Percentiles rank a stretch among this genome's conserved stretches.
Conservation (phyloP, 1,140 invertebrate species). For the Tribolium madens region DNA sequence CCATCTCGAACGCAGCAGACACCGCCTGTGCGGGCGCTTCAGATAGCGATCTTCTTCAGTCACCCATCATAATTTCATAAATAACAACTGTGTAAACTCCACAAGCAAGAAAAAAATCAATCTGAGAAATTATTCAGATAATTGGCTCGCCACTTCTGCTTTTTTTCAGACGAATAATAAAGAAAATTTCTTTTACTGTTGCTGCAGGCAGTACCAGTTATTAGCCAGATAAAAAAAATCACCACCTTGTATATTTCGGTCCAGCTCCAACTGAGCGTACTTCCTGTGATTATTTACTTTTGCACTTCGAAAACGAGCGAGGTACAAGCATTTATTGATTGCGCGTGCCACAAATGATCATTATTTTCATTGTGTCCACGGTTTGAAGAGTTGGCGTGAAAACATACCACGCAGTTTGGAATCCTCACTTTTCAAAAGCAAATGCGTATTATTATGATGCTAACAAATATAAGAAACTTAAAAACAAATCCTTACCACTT, state of each 20-base stretch:
- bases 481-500: too few species aligned
- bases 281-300: slow-evolving; percentile 8
- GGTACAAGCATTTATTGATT: slow-evolving; percentile 18
- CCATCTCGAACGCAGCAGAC: slow-evolving; percentile 9
- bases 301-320: not conserved
- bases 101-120: not conserved
- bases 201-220: not conserved
- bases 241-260: slow-evolving; percentile 13
- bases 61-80: slow-evolving; percentile 26
- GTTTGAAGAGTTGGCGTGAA: not conserved
- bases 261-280: slow-evolving; percentile 2
- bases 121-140: not conserved
- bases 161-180: not conserved
- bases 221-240: not conserved
- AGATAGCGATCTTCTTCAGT: slow-evolving; percentile 22
- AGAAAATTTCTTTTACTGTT: not conserved
- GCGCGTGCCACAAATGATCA: slow-evolving; percentile 10
- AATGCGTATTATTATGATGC: not conserved
- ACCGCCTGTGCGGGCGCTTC: slow-evolving; percentile 10
- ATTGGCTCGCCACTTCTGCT: not conserved
- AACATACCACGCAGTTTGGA: not conserved
- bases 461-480: not conserved
- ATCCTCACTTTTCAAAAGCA: not conserved
- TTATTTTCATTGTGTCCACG: not conserved
- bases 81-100: not conserved